Conservation (phyloP, 2,113 vertebrate genomes). For the Platichthys flesus region DNA sequence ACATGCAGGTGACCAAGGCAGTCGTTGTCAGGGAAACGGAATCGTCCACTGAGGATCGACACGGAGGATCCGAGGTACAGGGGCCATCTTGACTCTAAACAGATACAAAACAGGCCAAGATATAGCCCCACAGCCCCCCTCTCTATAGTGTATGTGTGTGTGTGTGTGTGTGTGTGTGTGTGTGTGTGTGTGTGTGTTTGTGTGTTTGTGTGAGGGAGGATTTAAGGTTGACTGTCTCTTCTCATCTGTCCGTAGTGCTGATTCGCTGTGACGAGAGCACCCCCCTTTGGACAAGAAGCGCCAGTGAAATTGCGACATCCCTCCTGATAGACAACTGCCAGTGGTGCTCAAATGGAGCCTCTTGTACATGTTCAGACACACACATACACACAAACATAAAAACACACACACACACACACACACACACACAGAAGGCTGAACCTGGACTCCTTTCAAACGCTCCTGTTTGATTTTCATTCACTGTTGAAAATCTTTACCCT, state of each 20-base stretch:
- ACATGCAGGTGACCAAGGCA: conserved; percentile 99
- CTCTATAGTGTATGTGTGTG: conserved; percentile 3
- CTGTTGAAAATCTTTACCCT: neutral
- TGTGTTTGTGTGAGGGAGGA: neutral
- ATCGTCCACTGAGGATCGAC: conserved; percentile 91
- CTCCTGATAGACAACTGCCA: conserved; percentile 50
- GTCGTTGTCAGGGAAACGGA: conserved; percentile 99
- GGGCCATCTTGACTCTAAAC: conserved; percentile 22
- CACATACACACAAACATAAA: neutral
- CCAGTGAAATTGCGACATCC: conserved; percentile 55
- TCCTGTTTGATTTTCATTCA: conserved; percentile 33
- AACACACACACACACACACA: neutral
- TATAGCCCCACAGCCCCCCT: conserved; percentile 20
- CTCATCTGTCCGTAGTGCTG: conserved; percentile 72
- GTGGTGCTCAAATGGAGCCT: conserved; percentile 22
- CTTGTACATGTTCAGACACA: conserved; percentile 18
- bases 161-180: too few relatives aligned
- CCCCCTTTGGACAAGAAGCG: conserved; percentile 67
- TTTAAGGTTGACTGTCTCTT: conserved; percentile 13
- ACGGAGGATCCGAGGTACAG: conserved; percentile 89
- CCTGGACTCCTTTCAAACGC: conserved; percentile 34
- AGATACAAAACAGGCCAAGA: conserved; percentile 6
- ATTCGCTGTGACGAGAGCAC: conserved; percentile 61
- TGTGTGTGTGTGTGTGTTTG: too few relatives aligned
- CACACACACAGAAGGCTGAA: conserved; percentile 13